Evolutionary conservation across 1,140 invertebrate species (phyloP), one percentile per base, ranked within the genome.

Genomic region (Helicoverpa zea): DNA sequence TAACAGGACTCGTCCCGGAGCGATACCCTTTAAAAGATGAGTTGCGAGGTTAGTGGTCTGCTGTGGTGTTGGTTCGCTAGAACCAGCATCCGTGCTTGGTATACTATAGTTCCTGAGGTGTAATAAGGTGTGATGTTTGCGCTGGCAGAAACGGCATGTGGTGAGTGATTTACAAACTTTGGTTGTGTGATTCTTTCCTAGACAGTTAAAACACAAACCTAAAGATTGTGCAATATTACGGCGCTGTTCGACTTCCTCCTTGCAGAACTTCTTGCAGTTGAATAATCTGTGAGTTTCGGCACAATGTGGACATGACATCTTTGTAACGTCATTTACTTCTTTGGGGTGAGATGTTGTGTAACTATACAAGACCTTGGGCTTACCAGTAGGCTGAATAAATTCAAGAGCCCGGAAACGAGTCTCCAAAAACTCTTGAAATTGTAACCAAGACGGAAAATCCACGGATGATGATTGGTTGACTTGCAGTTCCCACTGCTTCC

Each of bases 401-500:
- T 75, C 56, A 13, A 75, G 58, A 14, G 73, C 73, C 73, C n/a
- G 58, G 49, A 75, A 75, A 12, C 73, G 73, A 43, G 58, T 75
- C 54, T 75, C 73, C 23, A 61, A 75, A 75, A 61, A 75, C 56
- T 56, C 52, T 43, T 58, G 14, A 63, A 75, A 75, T 18, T 74
- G 9, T 2, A 35, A 4, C 30, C 30, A 35, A 35, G 30, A 35
- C 30, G 30, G 23, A 1, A 16, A n/a, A n/a, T n/a, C n/a, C n/a
- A n/a, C n/a, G n/a, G n/a, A n/a, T n/a, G n/a, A n/a, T n/a, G n/a
- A n/a, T n/a, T n/a, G n/a, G n/a, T n/a, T n/a, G n/a, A n/a, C n/a
- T n/a, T n/a, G n/a, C n/a, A n/a, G n/a, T n/a, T n/a, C n/a, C n/a
- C n/a, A n/a, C n/a, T n/a, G n/a, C n/a, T n/a, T n/a, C n/a, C n/a